Conservation (phyloP, 2,113 vertebrate species). For the Pteronura brasiliensis region DNA sequence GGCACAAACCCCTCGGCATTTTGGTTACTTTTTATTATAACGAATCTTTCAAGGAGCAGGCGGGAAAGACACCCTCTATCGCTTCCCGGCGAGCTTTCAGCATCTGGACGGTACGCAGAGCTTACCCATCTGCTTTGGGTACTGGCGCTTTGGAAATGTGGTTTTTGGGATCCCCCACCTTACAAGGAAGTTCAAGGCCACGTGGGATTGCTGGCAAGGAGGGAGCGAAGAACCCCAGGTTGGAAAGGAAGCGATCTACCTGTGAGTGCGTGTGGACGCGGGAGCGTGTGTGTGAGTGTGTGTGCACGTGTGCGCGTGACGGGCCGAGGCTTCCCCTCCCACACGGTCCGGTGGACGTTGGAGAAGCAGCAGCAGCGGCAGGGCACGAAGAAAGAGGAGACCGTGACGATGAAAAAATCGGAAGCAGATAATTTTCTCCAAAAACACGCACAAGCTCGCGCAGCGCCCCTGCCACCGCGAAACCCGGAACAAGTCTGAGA, state of each 20-base stretch:
- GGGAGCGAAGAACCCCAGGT: fast-evolving
- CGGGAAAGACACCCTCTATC: neutral
- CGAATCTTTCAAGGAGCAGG: neutral
- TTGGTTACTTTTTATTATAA: neutral
- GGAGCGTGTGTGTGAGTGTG: too few species aligned
- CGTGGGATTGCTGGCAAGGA: neutral
- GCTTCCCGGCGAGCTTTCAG: neutral
- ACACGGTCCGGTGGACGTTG: neutral
- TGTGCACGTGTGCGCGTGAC: fast-evolving
- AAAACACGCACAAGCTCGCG: neutral
- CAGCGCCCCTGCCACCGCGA: neutral
- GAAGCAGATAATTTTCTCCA: neutral
- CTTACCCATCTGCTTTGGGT: neutral
- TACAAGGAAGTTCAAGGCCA: neutral
- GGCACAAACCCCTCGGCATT: fast-evolving
- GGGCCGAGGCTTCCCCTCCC: neutral
- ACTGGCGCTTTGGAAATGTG: neutral
- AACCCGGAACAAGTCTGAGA: fast-evolving
- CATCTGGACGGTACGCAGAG: neutral
- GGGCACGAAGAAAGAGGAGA: neutral
- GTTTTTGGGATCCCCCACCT: neutral
- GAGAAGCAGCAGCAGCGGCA: neutral
- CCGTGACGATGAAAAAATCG: neutral
- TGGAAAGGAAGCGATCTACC: neutral
- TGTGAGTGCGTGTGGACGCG: neutral